Base-by-base conservation (phyloP, 2,113 vertebrate genomes). In the Amazona vittata region DNA sequence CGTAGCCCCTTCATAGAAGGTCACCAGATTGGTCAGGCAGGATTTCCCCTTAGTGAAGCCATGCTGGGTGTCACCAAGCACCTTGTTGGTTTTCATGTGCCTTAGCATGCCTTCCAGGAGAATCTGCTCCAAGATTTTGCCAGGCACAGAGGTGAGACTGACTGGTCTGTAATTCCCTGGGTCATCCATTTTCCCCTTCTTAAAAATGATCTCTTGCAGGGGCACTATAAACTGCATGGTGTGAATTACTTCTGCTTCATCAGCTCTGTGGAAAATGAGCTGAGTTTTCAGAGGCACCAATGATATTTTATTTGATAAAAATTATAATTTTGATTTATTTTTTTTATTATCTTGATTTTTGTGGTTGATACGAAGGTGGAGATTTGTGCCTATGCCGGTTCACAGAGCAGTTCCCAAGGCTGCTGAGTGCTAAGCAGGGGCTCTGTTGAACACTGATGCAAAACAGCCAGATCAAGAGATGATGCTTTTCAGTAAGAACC, bases 291-390 rank as follows among this genome's bases (percentile, higher is more conserved):
- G 31, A 29, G 29, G n/a, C 22, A 15, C 4, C 24, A 26, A 35
- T 59, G 43, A 31, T 11, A 19, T 43, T 17, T 68, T 10, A 5
- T 21, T 69, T 28, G 28, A 8, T 18, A 9, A 9, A 7, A 31
- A 62, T 26, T 1, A 7, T 53, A 0, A 9, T 26, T 25, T 76
- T 7, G 12, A 35, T 41, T 49, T 2, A 11, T 12, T 53, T 12
- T 7, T 46, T 31, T 47, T n/a, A 9, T n/a, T 29, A 15, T 64
- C 29, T 41, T 41, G 9, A 4, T 43, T 76, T 26, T 35, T 1
- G 3, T 44, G 57, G 64, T 33, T 0, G 5, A 5, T 8, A 6
- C 19, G n/a, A 35, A 39, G 39, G n/a, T 35, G 57, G 33, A 41
- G 55, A 19, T 41, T 5, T 16, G 19, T 44, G 50, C 28, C 82